Percentiles rank a stretch among this genome's conserved stretches.
phyloP scores from a whole-genome alignment of 1,140 invertebrate genomes.

The Orussus abietinus region DNA sequence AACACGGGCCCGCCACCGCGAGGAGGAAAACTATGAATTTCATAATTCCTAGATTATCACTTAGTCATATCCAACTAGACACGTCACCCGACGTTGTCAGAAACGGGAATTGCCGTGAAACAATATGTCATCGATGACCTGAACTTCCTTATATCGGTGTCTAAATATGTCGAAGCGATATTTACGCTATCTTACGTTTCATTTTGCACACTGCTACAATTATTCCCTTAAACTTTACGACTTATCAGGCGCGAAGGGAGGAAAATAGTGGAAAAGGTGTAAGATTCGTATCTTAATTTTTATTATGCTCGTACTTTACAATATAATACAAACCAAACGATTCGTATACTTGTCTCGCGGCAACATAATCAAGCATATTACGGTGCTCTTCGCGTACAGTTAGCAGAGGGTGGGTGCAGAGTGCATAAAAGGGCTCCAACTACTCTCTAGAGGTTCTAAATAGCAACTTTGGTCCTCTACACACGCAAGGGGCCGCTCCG shows the following conservation, averaged over 20 bases:
- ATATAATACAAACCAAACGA: conserved; percentile 21
- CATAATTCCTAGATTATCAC: background rate
- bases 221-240: conserved; percentile 4
- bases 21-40: conserved; percentile 13
- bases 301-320: conserved; percentile 22
- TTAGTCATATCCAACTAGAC: too few species aligned
- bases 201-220: too few species aligned
- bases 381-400: background rate
- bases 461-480: too few species aligned
- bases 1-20: too few species aligned
- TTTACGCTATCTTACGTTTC: too few species aligned
- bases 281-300: conserved; percentile 19
- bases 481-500: too few species aligned
- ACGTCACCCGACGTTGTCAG: too few species aligned
- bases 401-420: conserved; percentile 1
- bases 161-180: too few species aligned
- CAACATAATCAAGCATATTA: conserved; percentile 9
- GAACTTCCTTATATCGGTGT: too few species aligned
- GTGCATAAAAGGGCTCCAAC: conserved; percentile 4
- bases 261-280: conserved; percentile 3
- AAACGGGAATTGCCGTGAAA: too few species aligned
- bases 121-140: too few species aligned
- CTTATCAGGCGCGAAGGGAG: background rate
- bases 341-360: conserved; percentile 9
- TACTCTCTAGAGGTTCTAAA: too few species aligned